A percentile compares a stretch with the other conserved stretches of the same genome.
These are phyloP conservation scores for Alaudala cheleensis DNA, from an alignment of 2,113 vertebrate species.

Conservation along the genomic window DNA sequence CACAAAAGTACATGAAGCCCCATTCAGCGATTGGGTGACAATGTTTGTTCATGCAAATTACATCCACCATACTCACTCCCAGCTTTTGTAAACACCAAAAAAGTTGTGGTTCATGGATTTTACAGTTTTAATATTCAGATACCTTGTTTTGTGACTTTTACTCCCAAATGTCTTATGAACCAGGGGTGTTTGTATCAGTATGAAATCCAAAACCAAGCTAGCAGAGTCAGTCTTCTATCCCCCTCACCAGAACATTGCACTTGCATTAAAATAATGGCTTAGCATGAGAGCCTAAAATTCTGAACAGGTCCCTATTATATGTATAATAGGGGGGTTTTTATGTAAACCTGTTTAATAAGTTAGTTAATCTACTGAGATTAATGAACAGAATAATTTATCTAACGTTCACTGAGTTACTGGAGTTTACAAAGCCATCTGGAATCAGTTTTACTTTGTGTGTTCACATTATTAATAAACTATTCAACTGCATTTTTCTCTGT, in stretches of 20 bases:
- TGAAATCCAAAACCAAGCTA: not conserved
- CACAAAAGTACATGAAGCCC: not conserved
- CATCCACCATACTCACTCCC: not conserved
- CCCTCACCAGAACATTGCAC: not conserved
- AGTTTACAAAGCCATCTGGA: not conserved
- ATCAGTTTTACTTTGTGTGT: not conserved
- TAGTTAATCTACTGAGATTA: not conserved
- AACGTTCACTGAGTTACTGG: not conserved
- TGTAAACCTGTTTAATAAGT: not conserved
- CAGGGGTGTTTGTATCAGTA: not conserved
- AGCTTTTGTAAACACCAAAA: not conserved
- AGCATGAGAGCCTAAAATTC: not conserved
- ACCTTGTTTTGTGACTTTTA: not conserved
- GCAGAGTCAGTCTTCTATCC: not conserved
- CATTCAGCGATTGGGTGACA: not conserved
- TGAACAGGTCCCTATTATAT: not conserved
- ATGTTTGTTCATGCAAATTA: not conserved
- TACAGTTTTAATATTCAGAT: not conserved
- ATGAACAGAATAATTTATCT: not conserved
- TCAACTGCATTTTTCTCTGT: not conserved
- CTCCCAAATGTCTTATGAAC: not conserved
- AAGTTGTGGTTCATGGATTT: not conserved
- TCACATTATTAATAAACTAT: not conserved
- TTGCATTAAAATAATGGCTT: not conserved
- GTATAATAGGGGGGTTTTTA: fast-evolving